phyloP scores from a whole-genome alignment of 1,140 invertebrate genomes.

The Melanaphis sacchari region DNA sequence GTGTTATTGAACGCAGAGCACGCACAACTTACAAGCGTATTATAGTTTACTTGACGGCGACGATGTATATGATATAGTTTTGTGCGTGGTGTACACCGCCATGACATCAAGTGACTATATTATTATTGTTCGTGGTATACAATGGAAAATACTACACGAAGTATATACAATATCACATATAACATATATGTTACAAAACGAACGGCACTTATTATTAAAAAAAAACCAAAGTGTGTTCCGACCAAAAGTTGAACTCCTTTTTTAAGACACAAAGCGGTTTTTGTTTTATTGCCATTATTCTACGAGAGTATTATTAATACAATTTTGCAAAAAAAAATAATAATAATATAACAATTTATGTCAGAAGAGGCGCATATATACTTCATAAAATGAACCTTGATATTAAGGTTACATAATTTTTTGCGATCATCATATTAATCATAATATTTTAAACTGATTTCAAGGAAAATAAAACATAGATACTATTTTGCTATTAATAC shows the following conservation, averaged over 20 bases:
- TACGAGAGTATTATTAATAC: neutral
- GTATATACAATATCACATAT: neutral
- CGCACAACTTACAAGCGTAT: neutral
- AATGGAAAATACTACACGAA: neutral
- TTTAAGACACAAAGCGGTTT: neutral
- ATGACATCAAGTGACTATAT: conserved; percentile 4
- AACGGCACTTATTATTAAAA: neutral
- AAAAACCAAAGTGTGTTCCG: neutral
- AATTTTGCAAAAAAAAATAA: neutral
- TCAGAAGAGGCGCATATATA: neutral
- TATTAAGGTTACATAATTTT: neutral
- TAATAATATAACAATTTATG: neutral
- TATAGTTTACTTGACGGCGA: neutral
- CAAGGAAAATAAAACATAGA: neutral
- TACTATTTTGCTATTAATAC: neutral
- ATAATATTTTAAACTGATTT: neutral
- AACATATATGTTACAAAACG: neutral
- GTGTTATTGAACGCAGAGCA: neutral
- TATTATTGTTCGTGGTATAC: neutral
- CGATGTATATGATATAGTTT: neutral
- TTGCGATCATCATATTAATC: neutral
- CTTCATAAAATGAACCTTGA: neutral
- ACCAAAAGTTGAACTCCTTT: neutral
- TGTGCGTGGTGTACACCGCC: neutral
- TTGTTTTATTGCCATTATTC: conserved; percentile 9